Evolutionary conservation across 1,140 invertebrate genomes (phyloP).

Genomic region (Ectropis grisescens): DNA sequence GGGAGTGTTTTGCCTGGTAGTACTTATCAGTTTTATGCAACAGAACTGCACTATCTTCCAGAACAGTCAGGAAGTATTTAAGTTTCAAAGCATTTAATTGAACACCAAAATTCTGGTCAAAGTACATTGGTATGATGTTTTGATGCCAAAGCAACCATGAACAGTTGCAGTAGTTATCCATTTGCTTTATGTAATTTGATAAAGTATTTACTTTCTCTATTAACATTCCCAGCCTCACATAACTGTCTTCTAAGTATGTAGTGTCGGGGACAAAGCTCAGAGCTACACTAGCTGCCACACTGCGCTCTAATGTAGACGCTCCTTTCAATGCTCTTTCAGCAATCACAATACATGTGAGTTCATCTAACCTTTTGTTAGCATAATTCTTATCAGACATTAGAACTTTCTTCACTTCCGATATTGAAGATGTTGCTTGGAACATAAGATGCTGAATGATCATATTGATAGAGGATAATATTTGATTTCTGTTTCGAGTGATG

Average conservation of each 20-base stretch:
- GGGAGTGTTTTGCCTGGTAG: constrained; percentile 24
- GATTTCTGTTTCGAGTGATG: constrained; percentile 74
- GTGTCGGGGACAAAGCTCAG: constrained; percentile 75
- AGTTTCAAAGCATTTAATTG: constrained; percentile 74
- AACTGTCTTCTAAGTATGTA: constrained; percentile 68
- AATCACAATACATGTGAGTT: constrained; percentile 80
- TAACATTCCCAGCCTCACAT: constrained; percentile 65
- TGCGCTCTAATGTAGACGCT: constrained; percentile 75
- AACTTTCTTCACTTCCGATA: constrained; percentile 68
- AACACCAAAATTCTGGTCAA: constrained; percentile 77
- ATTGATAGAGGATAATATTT: constrained; percentile 71
- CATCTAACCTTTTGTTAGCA: constrained; percentile 59
- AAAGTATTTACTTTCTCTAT: constrained; percentile 76
- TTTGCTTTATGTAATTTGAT: constrained; percentile 71
- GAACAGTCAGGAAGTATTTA: constrained; percentile 76
- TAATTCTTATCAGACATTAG: constrained; percentile 64
- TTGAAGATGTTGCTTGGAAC: constrained; percentile 73
- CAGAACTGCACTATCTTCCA: constrained; percentile 72
- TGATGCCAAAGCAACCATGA: constrained; percentile 89
- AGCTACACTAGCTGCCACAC: constrained; percentile 77
- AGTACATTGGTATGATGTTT: constrained; percentile 82
- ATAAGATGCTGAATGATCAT: constrained; percentile 80
- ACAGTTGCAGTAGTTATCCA: constrained; percentile 77
- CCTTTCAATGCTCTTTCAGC: constrained; percentile 81
- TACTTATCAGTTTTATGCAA: constrained; percentile 42